Percentiles rank a stretch among this genome's conserved stretches.
phyloP scores from a whole-genome alignment of 30 jellyfish, hydroid and myxozoan species.

The Catostylus mosaicus region DNA sequence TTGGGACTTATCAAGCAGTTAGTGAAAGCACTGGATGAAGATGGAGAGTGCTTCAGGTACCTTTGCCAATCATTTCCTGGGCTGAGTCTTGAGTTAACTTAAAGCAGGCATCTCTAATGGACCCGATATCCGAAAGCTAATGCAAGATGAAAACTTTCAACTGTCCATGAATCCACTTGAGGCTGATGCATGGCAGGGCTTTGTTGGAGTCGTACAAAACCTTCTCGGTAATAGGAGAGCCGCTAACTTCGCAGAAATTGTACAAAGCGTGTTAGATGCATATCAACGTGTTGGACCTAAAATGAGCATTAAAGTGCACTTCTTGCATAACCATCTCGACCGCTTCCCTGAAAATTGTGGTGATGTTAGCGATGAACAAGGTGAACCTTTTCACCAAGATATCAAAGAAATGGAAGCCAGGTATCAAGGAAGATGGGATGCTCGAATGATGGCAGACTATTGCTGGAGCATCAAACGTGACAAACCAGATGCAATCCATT shows the following conservation, averaged over 20 bases:
- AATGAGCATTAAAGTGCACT: conserved; percentile 28
- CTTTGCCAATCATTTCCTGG: conserved; percentile 16
- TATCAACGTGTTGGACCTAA: conserved; percentile 13
- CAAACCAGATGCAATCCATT: conserved; percentile 4
- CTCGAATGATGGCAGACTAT: conserved; percentile 21
- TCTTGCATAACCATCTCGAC: conserved; percentile 18
- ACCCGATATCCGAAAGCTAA: not conserved
- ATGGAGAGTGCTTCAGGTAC: conserved; percentile 23
- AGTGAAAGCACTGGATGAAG: conserved; percentile 29
- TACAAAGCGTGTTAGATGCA: not conserved
- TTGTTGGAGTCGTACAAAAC: not conserved
- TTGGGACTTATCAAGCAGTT: conserved; percentile 36
- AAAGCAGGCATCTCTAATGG: conserved; percentile 22
- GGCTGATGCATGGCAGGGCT: not conserved
- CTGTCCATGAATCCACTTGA: not conserved
- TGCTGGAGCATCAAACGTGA: conserved; percentile 4
- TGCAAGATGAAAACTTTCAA: not conserved
- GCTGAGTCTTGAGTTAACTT: conserved; percentile 15
- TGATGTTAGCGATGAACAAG: conserved; percentile 23
- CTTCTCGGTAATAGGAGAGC: conserved; percentile 31
- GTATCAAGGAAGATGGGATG: conserved; percentile 55
- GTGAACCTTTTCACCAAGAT: conserved; percentile 34
- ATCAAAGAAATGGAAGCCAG: conserved; percentile 40
- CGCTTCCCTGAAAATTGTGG: conserved; percentile 9
- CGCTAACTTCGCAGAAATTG: conserved; percentile 8